Conservation (phyloP, 1,140 invertebrate species). For the Mamestra configurata region DNA sequence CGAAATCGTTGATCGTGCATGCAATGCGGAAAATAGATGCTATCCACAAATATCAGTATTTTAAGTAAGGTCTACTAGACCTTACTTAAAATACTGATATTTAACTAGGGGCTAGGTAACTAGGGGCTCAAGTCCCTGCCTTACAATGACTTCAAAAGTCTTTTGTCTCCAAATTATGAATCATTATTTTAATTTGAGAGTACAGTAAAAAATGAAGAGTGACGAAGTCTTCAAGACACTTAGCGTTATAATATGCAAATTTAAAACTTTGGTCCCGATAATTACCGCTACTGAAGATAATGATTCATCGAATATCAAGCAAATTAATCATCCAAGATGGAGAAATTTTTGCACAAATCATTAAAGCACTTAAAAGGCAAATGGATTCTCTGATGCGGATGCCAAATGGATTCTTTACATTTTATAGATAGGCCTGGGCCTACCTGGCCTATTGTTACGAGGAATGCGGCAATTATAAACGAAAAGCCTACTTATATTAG, state of each 20-base stretch:
- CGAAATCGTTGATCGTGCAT: background rate
- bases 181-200: background rate
- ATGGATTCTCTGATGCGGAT: slow-evolving; percentile 67
- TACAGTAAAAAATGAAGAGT: background rate
- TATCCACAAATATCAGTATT: background rate
- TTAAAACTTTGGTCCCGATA: slow-evolving; percentile 24
- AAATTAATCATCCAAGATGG: slow-evolving; percentile 59
- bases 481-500: slow-evolving; percentile 8
- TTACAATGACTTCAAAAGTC: background rate
- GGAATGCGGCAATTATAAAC: slow-evolving; percentile 19
- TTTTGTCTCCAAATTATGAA: background rate
- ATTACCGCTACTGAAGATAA: slow-evolving; percentile 58
- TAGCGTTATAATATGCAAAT: slow-evolving; percentile 19
- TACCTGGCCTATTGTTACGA: slow-evolving; percentile 41
- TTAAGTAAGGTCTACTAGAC: background rate
- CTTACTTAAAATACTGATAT: no score
- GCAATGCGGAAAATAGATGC: background rate
- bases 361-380: slow-evolving; percentile 76
- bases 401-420: slow-evolving; percentile 74
- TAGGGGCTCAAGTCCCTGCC: background rate
- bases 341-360: slow-evolving; percentile 70
- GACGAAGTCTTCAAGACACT: slow-evolving; percentile 2
- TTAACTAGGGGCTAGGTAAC: no score
- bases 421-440: slow-evolving; percentile 47
- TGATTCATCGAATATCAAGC: slow-evolving; percentile 64